Percentiles rank a stretch among this genome's conserved stretches.
phyloP scores from a whole-genome alignment of 2,888 invertebrate genomes.

The Chaetogeoica ovagalla region DNA sequence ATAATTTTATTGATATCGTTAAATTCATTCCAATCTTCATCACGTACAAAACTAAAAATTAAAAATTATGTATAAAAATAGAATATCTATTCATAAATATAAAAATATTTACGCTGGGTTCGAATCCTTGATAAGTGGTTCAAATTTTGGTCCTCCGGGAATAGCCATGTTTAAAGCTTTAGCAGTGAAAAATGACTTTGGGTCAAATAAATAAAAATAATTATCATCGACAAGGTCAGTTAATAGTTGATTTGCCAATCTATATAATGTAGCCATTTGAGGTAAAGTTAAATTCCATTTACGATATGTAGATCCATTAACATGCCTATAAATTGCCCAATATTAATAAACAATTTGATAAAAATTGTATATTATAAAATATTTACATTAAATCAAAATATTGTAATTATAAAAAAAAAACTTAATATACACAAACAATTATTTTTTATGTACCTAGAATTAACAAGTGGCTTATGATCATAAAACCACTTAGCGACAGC shows the following conservation, averaged over 20 bases:
- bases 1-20: conserved; percentile 99
- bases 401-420: too few species aligned
- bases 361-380: too few species aligned
- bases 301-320: conserved; percentile 96
- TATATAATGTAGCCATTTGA: conserved; percentile 96
- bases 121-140: conserved; percentile 97
- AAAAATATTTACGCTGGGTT: conserved; percentile 75
- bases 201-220: conserved; percentile 98
- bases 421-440: background rate
- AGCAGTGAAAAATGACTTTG: conserved; percentile 99
- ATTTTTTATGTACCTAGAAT: conserved; percentile 68
- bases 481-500: conserved; percentile 97
- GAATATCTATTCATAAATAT: background rate
- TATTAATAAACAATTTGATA: background rate
- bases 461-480: conserved; percentile 93
- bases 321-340: conserved; percentile 64
- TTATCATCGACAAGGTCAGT: conserved; percentile 98
- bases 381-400: too few species aligned
- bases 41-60: conserved; percentile 64
- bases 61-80: conserved; percentile 2
- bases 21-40: conserved; percentile 99
- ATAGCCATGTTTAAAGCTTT: conserved; percentile 99
- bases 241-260: conserved; percentile 94
- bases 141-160: conserved; percentile 99
- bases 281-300: conserved; percentile 95